Evolutionary conservation across 2,113 vertebrate species (phyloP).

Genomic region (Pachycephala philippinensis): DNA sequence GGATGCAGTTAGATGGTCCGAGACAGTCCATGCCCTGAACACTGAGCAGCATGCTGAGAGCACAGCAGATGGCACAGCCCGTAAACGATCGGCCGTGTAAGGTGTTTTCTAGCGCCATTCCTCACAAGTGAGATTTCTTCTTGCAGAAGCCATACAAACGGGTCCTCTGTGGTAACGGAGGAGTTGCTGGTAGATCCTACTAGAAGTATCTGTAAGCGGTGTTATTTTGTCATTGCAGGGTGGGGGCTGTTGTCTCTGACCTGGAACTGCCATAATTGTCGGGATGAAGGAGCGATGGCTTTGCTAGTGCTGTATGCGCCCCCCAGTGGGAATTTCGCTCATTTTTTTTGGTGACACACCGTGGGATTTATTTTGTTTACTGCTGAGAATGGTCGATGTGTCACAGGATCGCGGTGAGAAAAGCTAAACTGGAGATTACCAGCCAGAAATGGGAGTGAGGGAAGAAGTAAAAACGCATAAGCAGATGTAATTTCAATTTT

Average conservation of each 20-base stretch:
- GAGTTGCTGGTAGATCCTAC: background rate
- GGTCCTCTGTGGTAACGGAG: background rate
- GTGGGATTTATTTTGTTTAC: background rate
- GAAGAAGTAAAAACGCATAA: background rate
- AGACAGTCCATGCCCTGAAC: background rate
- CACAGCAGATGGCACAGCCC: background rate
- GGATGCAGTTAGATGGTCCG: background rate
- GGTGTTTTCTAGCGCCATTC: background rate
- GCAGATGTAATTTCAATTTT: background rate
- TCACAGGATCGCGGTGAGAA: background rate
- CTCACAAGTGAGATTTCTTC: background rate
- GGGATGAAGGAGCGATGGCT: background rate
- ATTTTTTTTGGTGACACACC: background rate
- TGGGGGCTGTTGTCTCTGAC: background rate
- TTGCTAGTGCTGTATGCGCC: conserved; percentile 50
- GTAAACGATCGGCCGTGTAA: fast-evolving
- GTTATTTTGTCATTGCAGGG: background rate
- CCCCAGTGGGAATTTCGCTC: conserved; percentile 41
- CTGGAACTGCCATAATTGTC: background rate
- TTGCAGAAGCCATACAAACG: background rate
- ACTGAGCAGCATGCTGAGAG: background rate
- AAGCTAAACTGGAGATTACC: background rate
- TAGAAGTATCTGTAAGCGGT: background rate
- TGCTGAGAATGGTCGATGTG: background rate
- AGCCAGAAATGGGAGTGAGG: background rate